Conservation (phyloP, 2,113 vertebrate genomes). For the Sylvia atricapilla region DNA sequence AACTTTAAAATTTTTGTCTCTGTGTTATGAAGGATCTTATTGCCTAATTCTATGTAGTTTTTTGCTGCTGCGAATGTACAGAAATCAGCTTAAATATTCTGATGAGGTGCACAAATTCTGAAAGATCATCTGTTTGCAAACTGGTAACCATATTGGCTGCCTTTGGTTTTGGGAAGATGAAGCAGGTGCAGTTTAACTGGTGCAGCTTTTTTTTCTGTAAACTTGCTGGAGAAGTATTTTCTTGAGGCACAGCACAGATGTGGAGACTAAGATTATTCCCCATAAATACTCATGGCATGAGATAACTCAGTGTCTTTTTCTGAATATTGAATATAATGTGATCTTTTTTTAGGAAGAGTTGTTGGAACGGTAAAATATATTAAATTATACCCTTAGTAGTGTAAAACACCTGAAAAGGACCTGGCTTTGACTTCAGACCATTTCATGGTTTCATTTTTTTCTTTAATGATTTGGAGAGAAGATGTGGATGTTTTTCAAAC, state of each 20-base stretch:
- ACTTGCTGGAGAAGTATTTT: not conserved
- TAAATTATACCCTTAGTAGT: not conserved
- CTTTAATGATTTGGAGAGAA: not conserved
- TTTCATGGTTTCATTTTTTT: not conserved
- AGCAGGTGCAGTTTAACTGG: not conserved
- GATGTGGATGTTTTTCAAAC: not conserved
- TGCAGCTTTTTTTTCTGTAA: not conserved
- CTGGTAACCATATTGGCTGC: not conserved
- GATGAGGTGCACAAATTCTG: not conserved
- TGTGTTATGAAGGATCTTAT: not conserved
- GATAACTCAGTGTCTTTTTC: not conserved
- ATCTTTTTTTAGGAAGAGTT: not conserved
- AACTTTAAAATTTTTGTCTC: not conserved
- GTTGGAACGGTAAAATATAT: not conserved
- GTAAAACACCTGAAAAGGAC: not conserved
- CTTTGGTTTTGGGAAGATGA: not conserved
- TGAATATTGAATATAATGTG: not conserved
- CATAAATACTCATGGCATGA: not conserved
- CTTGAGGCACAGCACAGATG: not conserved
- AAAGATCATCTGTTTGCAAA: not conserved
- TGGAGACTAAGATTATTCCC: not conserved
- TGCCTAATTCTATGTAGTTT: not conserved
- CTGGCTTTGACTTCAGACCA: not conserved
- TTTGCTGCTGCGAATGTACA: not conserved
- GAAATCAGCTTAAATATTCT: not conserved